phyloP scores from a whole-genome alignment of 2,888 invertebrate genomes.

The Netelia virgata region DNA sequence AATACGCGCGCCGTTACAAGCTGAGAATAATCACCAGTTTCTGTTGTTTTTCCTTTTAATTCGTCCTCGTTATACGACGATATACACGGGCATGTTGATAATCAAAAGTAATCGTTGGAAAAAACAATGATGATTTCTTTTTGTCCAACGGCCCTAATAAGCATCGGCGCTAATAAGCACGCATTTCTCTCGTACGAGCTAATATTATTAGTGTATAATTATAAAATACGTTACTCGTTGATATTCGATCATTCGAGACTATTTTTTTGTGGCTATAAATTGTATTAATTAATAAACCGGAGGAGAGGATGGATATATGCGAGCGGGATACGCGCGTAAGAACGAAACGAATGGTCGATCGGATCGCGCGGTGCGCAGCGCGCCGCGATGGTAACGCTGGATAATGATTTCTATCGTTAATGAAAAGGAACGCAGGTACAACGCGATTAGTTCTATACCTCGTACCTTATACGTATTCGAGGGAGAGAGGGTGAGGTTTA shows the following conservation, averaged over 20 bases:
- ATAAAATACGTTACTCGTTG: neutral
- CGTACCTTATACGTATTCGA: no score
- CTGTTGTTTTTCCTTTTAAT: neutral
- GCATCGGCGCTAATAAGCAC: no score
- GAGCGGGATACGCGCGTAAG: neutral
- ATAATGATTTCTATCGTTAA: constrained; percentile 41
- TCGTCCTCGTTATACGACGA: no score
- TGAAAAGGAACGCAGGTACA: neutral
- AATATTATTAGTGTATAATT: neutral
- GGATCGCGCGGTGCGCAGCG: neutral
- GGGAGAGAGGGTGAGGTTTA: neutral
- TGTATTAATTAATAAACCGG: constrained; percentile 22
- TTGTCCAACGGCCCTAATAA: neutral
- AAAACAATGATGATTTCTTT: neutral
- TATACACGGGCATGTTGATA: no score
- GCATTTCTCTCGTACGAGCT: neutral
- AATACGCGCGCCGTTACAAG: constrained; percentile 14
- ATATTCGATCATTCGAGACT: constrained; percentile 27
- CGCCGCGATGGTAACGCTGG: constrained; percentile 1
- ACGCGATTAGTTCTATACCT: neutral
- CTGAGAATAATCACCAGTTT: constrained; percentile 19
- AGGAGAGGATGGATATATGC: neutral
- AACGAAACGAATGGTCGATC: neutral
- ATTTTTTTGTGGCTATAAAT: constrained; percentile 36
- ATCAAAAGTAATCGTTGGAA: no score